These are phyloP conservation scores for Chelon labrosus DNA, from an alignment of 2,797 vertebrate species.

Conservation along the genomic window DNA sequence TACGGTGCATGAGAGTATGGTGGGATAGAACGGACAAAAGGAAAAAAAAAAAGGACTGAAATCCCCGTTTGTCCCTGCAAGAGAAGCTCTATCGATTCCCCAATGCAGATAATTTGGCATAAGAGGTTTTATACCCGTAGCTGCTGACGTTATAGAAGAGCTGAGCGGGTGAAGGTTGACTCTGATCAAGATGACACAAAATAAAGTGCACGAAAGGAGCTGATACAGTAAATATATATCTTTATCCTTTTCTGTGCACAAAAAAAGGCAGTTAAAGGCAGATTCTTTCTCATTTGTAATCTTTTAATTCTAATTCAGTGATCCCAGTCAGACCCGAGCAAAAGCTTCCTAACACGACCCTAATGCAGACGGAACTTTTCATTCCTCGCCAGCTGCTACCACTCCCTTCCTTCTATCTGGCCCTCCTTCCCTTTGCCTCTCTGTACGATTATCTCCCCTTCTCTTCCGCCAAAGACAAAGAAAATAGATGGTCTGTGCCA, in stretches of 20 bases:
- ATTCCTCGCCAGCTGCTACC: slow-evolving; percentile 32
- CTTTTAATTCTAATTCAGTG: slow-evolving; percentile 5
- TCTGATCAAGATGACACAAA: slow-evolving; percentile 10
- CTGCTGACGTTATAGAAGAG: slow-evolving; percentile 47
- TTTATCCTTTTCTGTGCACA: neutral
- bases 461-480: slow-evolving; percentile 39
- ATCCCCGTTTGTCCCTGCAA: slow-evolving; percentile 41
- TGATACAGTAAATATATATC: slow-evolving; percentile 1
- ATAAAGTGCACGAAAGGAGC: neutral
- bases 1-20: neutral
- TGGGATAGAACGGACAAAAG: neutral
- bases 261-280: too few relatives aligned
- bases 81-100: slow-evolving; percentile 52
- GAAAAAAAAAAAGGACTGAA: slow-evolving; percentile 7
- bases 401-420: slow-evolving; percentile 22
- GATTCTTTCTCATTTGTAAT: neutral
- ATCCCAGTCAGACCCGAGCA: slow-evolving; percentile 1
- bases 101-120: slow-evolving; percentile 48
- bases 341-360: neutral
- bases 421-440: slow-evolving; percentile 31
- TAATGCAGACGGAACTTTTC: slow-evolving; percentile 30
- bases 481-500: slow-evolving; percentile 55
- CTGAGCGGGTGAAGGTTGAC: slow-evolving; percentile 13
- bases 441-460: slow-evolving; percentile 43
- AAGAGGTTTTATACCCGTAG: slow-evolving; percentile 29